phyloP scores from a whole-genome alignment of 2,888 invertebrate species.

The Galeruca laticollis region DNA sequence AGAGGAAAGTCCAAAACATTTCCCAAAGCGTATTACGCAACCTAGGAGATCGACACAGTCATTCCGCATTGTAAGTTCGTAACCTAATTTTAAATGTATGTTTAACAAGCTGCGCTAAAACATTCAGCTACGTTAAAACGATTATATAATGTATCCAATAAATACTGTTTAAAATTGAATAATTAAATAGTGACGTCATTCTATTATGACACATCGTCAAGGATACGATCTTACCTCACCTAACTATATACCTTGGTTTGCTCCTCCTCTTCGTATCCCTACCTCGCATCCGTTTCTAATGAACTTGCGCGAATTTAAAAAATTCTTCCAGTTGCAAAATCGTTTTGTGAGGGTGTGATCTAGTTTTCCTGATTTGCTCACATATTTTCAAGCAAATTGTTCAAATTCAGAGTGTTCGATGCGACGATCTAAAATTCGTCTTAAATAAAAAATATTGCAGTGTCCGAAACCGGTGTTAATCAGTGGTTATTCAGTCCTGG shows the following conservation, averaged over 20 bases:
- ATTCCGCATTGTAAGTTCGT: too few relatives aligned
- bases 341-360: slow-evolving; percentile 19
- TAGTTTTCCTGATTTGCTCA: slow-evolving; percentile 4
- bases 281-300: neutral
- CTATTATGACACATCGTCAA: neutral
- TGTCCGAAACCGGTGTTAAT: slow-evolving; percentile 15
- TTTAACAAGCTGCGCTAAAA: too few relatives aligned
- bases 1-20: too few relatives aligned
- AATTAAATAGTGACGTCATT: neutral
- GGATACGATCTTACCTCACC: neutral
- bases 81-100: too few relatives aligned
- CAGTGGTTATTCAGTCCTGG: slow-evolving; percentile 11
- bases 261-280: slow-evolving; percentile 6
- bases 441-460: slow-evolving; percentile 34
- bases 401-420: slow-evolving; percentile 37
- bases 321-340: slow-evolving; percentile 13
- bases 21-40: too few relatives aligned
- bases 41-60: too few relatives aligned
- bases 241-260: slow-evolving; percentile 8
- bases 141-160: too few relatives aligned
- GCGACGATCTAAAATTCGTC: slow-evolving; percentile 46
- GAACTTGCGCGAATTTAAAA: slow-evolving; percentile 22
- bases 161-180: too few relatives aligned
- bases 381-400: neutral
- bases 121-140: too few relatives aligned